Conservation (phyloP, 2,888 invertebrate genomes). For the Dryococelus australis region DNA sequence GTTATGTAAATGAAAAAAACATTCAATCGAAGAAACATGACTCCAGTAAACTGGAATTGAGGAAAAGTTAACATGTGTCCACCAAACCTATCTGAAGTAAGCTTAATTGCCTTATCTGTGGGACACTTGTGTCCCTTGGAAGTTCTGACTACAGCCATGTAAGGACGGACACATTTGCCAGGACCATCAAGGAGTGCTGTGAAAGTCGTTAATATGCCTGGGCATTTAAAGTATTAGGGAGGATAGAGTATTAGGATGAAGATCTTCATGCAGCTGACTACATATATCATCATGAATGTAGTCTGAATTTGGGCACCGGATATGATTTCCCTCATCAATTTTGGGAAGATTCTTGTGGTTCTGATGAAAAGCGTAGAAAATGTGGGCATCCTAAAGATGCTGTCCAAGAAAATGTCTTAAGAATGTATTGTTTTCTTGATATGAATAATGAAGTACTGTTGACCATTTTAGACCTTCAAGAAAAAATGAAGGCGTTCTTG, state of each 20-base stretch:
- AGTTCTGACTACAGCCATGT: not conserved
- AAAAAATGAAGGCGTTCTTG: no score
- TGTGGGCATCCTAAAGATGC: slow-evolving; percentile 20
- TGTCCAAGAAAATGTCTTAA: not conserved
- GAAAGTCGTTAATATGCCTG: not conserved
- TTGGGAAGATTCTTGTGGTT: not conserved
- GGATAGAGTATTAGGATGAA: not conserved
- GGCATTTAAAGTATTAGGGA: not conserved
- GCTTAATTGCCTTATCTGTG: not conserved
- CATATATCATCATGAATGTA: not conserved
- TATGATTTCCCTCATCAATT: not conserved
- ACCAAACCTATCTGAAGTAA: not conserved
- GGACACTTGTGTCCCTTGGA: not conserved
- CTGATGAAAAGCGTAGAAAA: not conserved
- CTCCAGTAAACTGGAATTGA: not conserved
- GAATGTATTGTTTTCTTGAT: not conserved
- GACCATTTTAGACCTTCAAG: no score
- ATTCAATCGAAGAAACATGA: not conserved
- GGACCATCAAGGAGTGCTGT: no score
- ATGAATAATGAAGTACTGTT: not conserved
- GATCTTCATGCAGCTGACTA: not conserved
- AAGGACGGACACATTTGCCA: not conserved
- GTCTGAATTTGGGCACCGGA: slow-evolving; percentile 6
- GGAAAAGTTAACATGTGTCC: slow-evolving; percentile 10
- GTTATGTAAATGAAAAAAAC: not conserved